A percentile compares a stretch with the other conserved stretches of the same genome.
Conservation (phyloP, 2,888 invertebrate species). For the Eueremaeus valkanovi region DNA sequence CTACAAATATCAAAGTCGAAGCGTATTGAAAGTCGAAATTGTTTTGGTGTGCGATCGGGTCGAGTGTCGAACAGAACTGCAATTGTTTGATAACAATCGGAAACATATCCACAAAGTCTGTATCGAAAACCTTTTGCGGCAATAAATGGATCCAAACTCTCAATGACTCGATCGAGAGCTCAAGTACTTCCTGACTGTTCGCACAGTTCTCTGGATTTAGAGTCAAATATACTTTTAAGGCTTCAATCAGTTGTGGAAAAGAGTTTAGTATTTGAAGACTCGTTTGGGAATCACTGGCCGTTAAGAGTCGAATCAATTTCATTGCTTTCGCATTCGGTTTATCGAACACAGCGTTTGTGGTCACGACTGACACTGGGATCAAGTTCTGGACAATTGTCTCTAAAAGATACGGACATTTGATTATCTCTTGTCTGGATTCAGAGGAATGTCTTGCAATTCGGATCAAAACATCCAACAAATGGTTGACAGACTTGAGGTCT, state of each 20-base stretch:
- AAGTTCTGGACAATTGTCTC: slow-evolving; percentile 35
- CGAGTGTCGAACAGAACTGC: slow-evolving; percentile 13
- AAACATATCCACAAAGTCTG: slow-evolving; percentile 38
- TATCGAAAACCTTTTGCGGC: background rate
- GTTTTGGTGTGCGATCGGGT: slow-evolving; percentile 5
- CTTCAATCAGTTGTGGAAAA: slow-evolving; percentile 37
- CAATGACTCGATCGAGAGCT: slow-evolving; percentile 39
- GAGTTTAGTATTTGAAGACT: slow-evolving; percentile 1
- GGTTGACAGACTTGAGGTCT: slow-evolving; percentile 14
- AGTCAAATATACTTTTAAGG: slow-evolving; percentile 30
- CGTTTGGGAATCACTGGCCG: background rate
- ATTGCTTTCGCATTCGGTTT: slow-evolving; percentile 37
- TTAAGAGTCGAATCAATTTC: slow-evolving; percentile 41
- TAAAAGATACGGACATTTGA: slow-evolving; percentile 37
- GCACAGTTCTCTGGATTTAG: slow-evolving; percentile 35
- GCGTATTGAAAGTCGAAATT: slow-evolving; percentile 41
- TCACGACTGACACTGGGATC: background rate
- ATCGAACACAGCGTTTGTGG: background rate
- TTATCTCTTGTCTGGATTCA: slow-evolving; percentile 24
- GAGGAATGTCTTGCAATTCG: slow-evolving; percentile 42
- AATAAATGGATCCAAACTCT: slow-evolving; percentile 36
- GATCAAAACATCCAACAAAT: slow-evolving; percentile 42
- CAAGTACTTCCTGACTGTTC: background rate
- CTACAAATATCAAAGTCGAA: slow-evolving; percentile 19
- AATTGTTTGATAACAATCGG: slow-evolving; percentile 29